Evolutionary conservation across 1,140 invertebrate species (phyloP).

Genomic region (Acromyrmex echinatior): DNA sequence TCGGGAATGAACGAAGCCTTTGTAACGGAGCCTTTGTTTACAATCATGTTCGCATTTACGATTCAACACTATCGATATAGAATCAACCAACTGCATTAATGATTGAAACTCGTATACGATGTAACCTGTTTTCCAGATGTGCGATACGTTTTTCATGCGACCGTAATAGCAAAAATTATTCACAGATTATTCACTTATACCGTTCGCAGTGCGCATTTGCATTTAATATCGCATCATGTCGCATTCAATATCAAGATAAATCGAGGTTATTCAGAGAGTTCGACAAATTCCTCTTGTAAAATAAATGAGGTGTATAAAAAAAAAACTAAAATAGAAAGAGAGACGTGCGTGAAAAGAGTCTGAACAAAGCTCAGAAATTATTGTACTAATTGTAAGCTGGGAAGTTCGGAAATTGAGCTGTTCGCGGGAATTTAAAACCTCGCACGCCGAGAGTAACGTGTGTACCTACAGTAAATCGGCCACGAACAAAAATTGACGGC

Average conservation of each 20-base stretch:
- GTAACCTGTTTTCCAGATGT: constrained; percentile 8
- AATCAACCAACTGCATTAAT: constrained; percentile 44
- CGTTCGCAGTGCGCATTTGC: not conserved
- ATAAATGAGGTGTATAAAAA: not conserved
- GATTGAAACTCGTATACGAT: not conserved
- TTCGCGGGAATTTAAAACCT: constrained; percentile 57
- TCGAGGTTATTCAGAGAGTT: not conserved
- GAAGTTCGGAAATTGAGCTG: constrained; percentile 65
- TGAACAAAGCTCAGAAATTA: constrained; percentile 38
- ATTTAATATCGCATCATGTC: constrained; percentile 13
- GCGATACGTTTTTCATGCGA: not conserved
- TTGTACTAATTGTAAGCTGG: constrained; percentile 18
- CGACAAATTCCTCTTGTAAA: not conserved
- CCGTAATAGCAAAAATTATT: constrained; percentile 38
- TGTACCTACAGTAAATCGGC: not conserved
- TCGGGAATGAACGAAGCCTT: constrained; percentile 45
- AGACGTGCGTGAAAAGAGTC: not conserved
- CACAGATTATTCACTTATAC: constrained; percentile 14
- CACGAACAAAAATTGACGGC: constrained; percentile 66
- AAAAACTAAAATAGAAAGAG: not conserved
- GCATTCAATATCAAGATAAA: constrained; percentile 31
- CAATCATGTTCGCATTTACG: constrained; percentile 40
- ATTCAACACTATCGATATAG: constrained; percentile 33
- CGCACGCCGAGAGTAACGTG: not conserved
- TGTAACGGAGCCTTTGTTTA: constrained; percentile 45